These are phyloP conservation scores for Channallabes apus DNA, from an alignment of 2,797 vertebrate species.

Conservation along the genomic window DNA sequence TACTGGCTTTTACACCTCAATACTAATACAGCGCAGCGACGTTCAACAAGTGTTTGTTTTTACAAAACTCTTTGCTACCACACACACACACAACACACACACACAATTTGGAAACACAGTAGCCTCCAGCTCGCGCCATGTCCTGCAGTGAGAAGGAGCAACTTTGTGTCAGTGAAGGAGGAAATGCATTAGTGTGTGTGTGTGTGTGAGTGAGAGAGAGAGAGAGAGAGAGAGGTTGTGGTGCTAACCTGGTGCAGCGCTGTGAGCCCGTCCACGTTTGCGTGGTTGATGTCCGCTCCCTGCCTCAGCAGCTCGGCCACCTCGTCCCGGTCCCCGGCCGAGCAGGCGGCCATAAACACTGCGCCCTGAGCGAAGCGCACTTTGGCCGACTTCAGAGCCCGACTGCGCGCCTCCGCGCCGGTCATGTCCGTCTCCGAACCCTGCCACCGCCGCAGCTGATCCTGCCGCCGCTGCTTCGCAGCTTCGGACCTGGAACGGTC, in stretches of 20 bases:
- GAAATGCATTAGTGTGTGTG: not conserved
- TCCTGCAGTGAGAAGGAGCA: not conserved
- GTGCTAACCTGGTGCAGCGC: conserved; percentile 80
- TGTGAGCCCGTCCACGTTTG: conserved; percentile 83
- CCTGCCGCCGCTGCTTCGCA: conserved; percentile 81
- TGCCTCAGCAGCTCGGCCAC: conserved; percentile 77
- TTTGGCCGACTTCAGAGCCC: conserved; percentile 59
- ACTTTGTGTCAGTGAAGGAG: not conserved
- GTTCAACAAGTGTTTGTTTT: conserved; percentile 2
- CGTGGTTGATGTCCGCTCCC: conserved; percentile 84
- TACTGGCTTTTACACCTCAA: too few species aligned
- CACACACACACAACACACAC: not conserved
- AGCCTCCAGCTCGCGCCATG: not conserved
- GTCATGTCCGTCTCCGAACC: conserved; percentile 80
- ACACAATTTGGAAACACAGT: not conserved
- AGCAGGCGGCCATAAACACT: conserved; percentile 86
- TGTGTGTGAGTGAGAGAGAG: too few species aligned
- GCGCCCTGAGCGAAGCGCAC: conserved; percentile 84
- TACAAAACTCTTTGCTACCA: not conserved
- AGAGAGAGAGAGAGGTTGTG: too few species aligned
- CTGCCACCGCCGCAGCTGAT: conserved; percentile 81
- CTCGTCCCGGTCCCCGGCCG: conserved; percentile 83
- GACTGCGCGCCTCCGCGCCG: conserved; percentile 60
- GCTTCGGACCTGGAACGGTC: conserved; percentile 86
- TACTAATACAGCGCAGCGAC: not conserved